Evolutionary conservation across 2,888 invertebrate species (phyloP).

Genomic region (Elaeidobius kamerunicus): DNA sequence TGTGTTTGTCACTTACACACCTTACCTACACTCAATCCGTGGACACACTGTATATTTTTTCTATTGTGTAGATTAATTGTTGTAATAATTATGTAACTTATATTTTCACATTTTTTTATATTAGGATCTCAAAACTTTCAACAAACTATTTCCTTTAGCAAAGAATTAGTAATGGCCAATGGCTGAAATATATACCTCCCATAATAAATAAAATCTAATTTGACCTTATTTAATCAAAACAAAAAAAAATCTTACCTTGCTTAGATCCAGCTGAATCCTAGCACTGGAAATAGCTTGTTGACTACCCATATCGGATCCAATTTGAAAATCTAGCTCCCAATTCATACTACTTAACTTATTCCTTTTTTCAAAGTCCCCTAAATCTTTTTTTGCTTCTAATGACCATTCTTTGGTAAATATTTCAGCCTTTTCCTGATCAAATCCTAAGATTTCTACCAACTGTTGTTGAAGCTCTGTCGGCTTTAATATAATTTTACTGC

Average conservation of each 20-base stretch:
- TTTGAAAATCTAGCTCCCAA: conserved; percentile 57
- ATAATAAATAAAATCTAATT: too few relatives aligned
- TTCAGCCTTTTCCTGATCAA: conserved; percentile 55
- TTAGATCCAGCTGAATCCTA: conserved; percentile 51
- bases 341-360: conserved; percentile 54
- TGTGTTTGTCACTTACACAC: too few relatives aligned
- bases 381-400: conserved; percentile 52
- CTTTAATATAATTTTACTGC: conserved; percentile 54
- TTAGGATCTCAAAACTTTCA: too few relatives aligned
- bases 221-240: background rate
- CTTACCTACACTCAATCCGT: too few relatives aligned
- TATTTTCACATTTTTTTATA: too few relatives aligned
- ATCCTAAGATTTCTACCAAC: conserved; percentile 51
- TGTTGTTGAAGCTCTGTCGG: conserved; percentile 54
- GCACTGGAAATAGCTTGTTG: conserved; percentile 52
- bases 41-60: too few relatives aligned
- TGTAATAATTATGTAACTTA: background rate
- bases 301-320: conserved; percentile 50
- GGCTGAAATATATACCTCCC: too few relatives aligned
- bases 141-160: too few relatives aligned
- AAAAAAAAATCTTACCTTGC: conserved; percentile 13
- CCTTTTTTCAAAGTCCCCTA: conserved; percentile 50
- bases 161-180: too few relatives aligned
- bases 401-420: conserved; percentile 56
- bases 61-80: too few relatives aligned